Evolutionary conservation across 2,888 invertebrate genomes (phyloP), one percentile per base, ranked within the genome.

Genomic region (Drosophila aldrichi): DNA sequence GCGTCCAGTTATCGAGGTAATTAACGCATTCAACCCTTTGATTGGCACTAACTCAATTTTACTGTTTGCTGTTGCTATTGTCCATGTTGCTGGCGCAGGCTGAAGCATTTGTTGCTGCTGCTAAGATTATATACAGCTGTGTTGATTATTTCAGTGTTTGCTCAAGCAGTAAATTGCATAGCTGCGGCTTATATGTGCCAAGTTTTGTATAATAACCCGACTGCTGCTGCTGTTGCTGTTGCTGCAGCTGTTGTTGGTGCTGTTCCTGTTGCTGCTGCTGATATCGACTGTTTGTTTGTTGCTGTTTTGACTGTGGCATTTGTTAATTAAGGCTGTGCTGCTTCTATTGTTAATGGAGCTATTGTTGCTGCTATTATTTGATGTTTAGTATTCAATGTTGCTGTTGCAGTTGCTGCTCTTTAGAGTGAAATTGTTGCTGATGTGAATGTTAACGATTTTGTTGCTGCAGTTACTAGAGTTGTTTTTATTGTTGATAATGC

Each of bases 1-100:
- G n/a, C 49, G 22, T 20, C 29, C 36, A 70, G 55, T 70, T 64
- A 60, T 67, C 65, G 48, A 60, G 49, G 49, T 57, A 55, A 57
- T 81, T 74, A 71, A 64, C 49, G 25, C 66, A 12, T 40, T 5
- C 43, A 16, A 5, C 38, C 41, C 49, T 55, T 52, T 49, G 58
- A 51, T 69, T 40, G 67, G 25, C 43, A 20, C 44, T 3, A 54
- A 59, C 22, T 20, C 32, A 44, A 70, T 70, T 59, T 68, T 22
- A 48, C 20, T 29, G 29, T 43, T 71, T 41, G 0, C 5, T 22
- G n/a, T 57, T 51, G 29, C 29, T 10, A 40, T 10, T 16, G 43
- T 22, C 6, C 32, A 29, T 44, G 22, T 14, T 20, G 20, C 4
- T 25, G 36, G 6, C 14, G 14, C 12, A 2, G 14, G 22, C 14